Percentiles rank a stretch among this genome's conserved stretches.
Evolutionary conservation across 1,140 invertebrate species (phyloP).

Genomic region (Pseudomyrmex flavicornis): DNA sequence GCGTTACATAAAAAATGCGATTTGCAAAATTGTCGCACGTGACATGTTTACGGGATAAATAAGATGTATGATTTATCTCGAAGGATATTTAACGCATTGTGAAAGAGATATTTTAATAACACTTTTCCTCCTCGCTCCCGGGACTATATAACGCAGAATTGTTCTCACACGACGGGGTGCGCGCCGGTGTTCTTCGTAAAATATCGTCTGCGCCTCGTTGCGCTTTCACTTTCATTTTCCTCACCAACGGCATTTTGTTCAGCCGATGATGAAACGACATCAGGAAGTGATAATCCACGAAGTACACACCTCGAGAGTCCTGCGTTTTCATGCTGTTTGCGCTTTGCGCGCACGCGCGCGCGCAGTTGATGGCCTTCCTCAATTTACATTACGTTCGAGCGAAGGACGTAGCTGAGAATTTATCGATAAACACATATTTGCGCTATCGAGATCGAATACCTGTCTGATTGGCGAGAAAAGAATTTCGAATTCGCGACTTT

Average conservation of each 20-base stretch:
- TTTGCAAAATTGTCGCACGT: neutral
- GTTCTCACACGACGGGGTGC: constrained; percentile 14
- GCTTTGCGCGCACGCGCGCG: neutral
- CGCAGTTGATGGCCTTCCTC: neutral
- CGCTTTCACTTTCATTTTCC: constrained; percentile 61
- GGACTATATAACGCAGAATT: neutral
- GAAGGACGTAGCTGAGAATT: neutral
- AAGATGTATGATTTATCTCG: constrained; percentile 16
- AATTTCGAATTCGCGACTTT: neutral
- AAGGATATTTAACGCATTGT: neutral
- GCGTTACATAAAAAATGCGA: neutral
- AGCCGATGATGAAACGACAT: constrained; percentile 53
- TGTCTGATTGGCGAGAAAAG: neutral
- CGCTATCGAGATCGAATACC: neutral
- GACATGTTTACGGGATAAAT: neutral
- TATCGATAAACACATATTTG: neutral
- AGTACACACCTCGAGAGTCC: neutral
- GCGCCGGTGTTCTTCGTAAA: constrained; percentile 41
- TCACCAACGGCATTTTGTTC: constrained; percentile 50
- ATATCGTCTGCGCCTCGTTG: constrained; percentile 50
- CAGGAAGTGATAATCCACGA: constrained; percentile 45
- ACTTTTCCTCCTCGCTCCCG: neutral
- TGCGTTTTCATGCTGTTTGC: too few relatives aligned
- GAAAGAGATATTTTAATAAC: constrained; percentile 18
- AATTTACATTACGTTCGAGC: neutral